A percentile compares a stretch with the other conserved stretches of the same genome.
phyloP scores from a whole-genome alignment of 1,140 invertebrate genomes.

The Pentalonia nigronervosa region DNA sequence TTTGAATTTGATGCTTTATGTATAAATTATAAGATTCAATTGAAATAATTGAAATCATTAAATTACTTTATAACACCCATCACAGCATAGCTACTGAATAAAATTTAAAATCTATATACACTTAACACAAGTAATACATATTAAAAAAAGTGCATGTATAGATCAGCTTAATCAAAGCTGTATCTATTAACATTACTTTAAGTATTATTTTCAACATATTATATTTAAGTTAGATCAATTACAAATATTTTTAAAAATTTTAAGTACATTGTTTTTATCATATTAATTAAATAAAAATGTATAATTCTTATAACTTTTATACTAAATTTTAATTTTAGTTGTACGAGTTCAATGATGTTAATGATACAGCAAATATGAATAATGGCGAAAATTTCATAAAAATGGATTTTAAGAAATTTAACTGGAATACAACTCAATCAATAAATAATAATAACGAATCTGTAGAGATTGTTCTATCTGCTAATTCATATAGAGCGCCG shows the following conservation, averaged over 20 bases:
- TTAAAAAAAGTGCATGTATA: background rate
- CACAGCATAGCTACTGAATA: background rate
- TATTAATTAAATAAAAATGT: background rate
- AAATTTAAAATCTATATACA: background rate
- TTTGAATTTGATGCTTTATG: background rate
- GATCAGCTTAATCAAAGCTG: background rate
- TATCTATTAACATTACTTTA: background rate
- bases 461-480: conserved; percentile 13
- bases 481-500: conserved; percentile 27
- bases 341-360: conserved; percentile 36
- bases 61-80: background rate
- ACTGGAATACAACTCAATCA: conserved; percentile 29
- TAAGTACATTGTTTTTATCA: too few relatives aligned
- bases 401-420: conserved; percentile 45
- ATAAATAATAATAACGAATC: conserved; percentile 7
- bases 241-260: background rate
- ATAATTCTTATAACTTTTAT: background rate
- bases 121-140: background rate
- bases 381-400: background rate
- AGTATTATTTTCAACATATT: background rate
- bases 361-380: conserved; percentile 12
- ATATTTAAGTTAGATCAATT: too few relatives aligned
- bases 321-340: conserved; percentile 22
- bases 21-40: background rate
- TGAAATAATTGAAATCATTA: too few relatives aligned